A percentile compares a stretch with the other conserved stretches of the same genome.
Conservation (phyloP, 2,113 vertebrate species). For the Alethe diademata region DNA sequence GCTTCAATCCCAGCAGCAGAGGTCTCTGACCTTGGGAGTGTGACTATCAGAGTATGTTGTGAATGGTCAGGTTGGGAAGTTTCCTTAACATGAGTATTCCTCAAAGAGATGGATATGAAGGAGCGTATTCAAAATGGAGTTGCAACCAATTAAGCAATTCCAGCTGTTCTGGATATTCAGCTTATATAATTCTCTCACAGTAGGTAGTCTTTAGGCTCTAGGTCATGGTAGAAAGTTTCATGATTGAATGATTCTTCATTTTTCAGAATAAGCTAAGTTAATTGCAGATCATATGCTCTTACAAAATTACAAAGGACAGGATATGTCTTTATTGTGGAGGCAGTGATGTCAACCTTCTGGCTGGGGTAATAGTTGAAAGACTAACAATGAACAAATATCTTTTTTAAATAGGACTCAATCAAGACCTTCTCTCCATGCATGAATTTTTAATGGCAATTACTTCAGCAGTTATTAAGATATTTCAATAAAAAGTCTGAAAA, state of each 20-base stretch:
- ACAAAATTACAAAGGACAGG: neutral
- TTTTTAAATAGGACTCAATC: neutral
- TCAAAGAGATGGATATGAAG: neutral
- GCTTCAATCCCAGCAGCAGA: neutral
- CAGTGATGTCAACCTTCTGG: neutral
- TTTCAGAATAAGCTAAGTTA: neutral
- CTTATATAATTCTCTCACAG: neutral
- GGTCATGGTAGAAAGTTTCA: neutral
- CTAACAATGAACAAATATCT: neutral
- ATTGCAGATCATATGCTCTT: neutral
- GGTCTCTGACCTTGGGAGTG: neutral
- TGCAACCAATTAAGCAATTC: neutral
- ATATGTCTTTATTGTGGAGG: neutral
- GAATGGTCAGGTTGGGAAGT: neutral
- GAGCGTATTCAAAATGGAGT: neutral
- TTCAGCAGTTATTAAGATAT: neutral
- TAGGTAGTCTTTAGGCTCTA: neutral
- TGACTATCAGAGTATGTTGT: fast-evolving
- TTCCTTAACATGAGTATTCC: neutral
- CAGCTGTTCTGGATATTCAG: neutral
- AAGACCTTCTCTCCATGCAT: neutral
- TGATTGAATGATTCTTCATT: neutral
- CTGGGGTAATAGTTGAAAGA: neutral
- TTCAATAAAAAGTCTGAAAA: neutral
- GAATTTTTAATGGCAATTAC: neutral